Conservation (phyloP, 2,888 invertebrate species). For the Clanis bilineata region DNA sequence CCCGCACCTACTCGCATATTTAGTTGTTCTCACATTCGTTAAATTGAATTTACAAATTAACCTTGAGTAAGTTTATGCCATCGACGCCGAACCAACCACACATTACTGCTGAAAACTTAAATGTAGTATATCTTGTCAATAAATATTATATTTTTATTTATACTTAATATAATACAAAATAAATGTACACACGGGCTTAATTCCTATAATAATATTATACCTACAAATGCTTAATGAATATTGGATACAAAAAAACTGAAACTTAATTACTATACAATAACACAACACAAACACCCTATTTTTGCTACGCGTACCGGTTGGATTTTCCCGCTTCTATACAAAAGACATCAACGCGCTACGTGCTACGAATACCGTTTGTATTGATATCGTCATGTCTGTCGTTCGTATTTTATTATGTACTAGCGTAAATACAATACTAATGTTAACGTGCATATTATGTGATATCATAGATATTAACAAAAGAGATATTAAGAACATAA, state of each 20-base stretch:
- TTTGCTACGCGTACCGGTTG: background rate
- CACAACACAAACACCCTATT: background rate
- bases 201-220: too few species aligned
- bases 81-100: background rate
- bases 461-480: background rate
- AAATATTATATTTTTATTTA: too few species aligned
- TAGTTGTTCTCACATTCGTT: constrained; percentile 42
- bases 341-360: constrained; percentile 70
- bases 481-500: background rate
- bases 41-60: constrained; percentile 11
- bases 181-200: too few species aligned
- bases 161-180: too few species aligned
- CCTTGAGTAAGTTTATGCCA: background rate
- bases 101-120: background rate
- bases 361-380: constrained; percentile 22
- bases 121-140: too few species aligned
- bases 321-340: constrained; percentile 31
- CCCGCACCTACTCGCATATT: constrained; percentile 52
- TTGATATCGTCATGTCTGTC: too few species aligned
- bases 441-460: too few species aligned
- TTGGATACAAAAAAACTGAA: too few species aligned
- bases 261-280: background rate
- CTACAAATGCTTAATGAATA: too few species aligned
- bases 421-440: too few species aligned
- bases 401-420: too few species aligned